Base-by-base conservation (phyloP, 2,888 invertebrate species). In the Machimus atricapillus region DNA sequence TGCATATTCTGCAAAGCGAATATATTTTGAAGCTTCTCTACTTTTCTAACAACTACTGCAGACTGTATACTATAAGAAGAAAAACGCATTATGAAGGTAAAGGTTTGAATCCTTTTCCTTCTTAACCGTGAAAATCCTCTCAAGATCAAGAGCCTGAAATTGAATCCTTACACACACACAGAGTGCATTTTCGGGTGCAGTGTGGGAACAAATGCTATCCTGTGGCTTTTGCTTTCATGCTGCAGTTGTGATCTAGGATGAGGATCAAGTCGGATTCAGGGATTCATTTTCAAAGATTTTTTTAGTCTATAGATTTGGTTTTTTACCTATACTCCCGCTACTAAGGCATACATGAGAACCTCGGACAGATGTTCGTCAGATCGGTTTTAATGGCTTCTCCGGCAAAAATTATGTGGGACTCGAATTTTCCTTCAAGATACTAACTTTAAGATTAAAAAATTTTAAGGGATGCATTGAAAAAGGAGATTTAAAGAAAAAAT, bases 171-270 rank as follows among this genome's bases (percentile, higher is more conserved):
- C 73, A 14, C 81, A 58, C 14, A 58, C 43, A 19, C 31, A 77
- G 85, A 52, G 76, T 37, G 52, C 76, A 27, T 40, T 0, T 12
- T 40, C 12, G 40, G 40, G 40, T 40, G 12, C 23, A 74, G 52
- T 85, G 85, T 85, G 85, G 85, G 76, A 77, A 85, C 76, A 76
- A 85, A 40, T 73, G 58, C 23, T 83, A 66, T 83, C 83, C 83
- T 83, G 34, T 19, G 66, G 66, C 23, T 66, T 66, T 66, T 7
- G 1, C 66, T 66, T 66, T 27, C 9, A 66, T 23, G 23, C 9
- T 37, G 76, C 76, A 37, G 76, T 34, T 37, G n/a, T 34, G 19
- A 37, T 76, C 40, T 76, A 34, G 40, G 37, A 40, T 1, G 2
- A 37, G 66, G 73, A 23, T 83, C 66, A 56, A 16, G 6, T 73